A percentile compares a stretch with the other conserved stretches of the same genome.
phyloP scores from a whole-genome alignment of 2,888 invertebrate genomes.

The Sturmia bella region DNA sequence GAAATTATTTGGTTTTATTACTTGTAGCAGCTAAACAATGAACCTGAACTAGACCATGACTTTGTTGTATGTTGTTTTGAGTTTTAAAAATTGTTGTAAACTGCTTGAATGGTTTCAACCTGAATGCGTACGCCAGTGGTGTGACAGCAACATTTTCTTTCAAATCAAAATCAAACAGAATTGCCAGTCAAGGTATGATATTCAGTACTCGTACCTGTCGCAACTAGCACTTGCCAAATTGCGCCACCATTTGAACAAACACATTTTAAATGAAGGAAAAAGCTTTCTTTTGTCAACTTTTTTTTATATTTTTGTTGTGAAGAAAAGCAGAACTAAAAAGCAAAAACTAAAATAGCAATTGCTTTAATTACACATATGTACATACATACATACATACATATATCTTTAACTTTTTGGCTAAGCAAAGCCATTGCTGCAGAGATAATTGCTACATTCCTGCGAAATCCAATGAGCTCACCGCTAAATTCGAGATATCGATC shows the following conservation, averaged over 20 bases:
- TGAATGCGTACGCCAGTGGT: conserved; percentile 52
- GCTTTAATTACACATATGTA: neutral
- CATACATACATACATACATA: neutral
- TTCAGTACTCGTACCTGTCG: conserved; percentile 36
- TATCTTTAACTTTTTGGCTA: neutral
- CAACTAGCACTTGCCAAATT: conserved; percentile 62
- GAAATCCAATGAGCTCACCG: too few relatives aligned
- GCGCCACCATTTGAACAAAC: conserved; percentile 41
- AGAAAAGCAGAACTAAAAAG: conserved; percentile 14
- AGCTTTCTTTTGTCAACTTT: conserved; percentile 57
- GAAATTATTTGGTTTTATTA: conserved; percentile 14
- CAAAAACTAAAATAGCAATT: conserved; percentile 22
- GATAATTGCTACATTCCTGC: neutral
- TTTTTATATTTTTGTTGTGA: conserved; percentile 1
- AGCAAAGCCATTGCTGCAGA: neutral
- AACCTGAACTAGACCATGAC: conserved; percentile 71
- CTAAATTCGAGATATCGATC: too few relatives aligned
- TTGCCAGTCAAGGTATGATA: neutral
- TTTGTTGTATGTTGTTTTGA: conserved; percentile 53
- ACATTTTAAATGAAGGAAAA: conserved; percentile 59
- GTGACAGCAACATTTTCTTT: conserved; percentile 44
- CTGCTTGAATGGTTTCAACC: conserved; percentile 65
- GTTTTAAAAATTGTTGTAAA: conserved; percentile 76
- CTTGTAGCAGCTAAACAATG: conserved; percentile 49
- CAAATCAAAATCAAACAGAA: conserved; percentile 25